A percentile compares a stretch with the other conserved stretches of the same genome.
Conservation (phyloP, 2,113 vertebrate species). For the Ovis canadensis region DNA sequence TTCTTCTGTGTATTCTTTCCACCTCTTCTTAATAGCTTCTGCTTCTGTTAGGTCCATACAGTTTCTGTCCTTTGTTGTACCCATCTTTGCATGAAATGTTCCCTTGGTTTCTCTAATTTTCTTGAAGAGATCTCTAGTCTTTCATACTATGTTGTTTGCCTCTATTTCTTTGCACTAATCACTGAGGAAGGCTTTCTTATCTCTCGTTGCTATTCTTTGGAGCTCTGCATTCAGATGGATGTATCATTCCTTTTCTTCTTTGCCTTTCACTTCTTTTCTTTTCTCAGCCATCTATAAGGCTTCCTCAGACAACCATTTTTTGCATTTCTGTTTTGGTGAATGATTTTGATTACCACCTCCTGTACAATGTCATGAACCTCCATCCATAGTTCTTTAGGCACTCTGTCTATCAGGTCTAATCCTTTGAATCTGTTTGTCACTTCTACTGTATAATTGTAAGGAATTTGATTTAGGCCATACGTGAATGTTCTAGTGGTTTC, state of each 20-base stretch:
- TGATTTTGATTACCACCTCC: not conserved
- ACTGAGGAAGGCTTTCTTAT: not conserved
- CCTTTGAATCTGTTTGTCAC: not conserved
- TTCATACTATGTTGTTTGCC: not conserved
- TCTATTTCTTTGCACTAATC: not conserved
- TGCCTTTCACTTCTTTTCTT: not conserved
- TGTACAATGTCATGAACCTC: not conserved
- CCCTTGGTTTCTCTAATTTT: not conserved
- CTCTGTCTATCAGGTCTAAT: not conserved
- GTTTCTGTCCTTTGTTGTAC: not conserved
- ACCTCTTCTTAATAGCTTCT: not conserved
- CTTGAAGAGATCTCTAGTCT: not conserved
- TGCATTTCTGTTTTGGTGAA: not conserved
- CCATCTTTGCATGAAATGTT: not conserved
- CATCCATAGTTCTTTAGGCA: not conserved
- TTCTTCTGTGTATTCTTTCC: not conserved
- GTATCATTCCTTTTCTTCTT: not conserved
- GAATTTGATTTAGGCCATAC: not conserved
- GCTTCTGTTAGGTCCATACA: not conserved
- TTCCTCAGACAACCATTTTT: not conserved
- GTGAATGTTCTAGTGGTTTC: not conserved
- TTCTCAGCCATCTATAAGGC: not conserved
- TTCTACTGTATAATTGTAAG: not conserved
- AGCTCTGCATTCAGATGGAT: not conserved
- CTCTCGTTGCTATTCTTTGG: not conserved